Evolutionary conservation across 2,888 invertebrate genomes (phyloP).

Genomic region (Pyrrhia umbra): DNA sequence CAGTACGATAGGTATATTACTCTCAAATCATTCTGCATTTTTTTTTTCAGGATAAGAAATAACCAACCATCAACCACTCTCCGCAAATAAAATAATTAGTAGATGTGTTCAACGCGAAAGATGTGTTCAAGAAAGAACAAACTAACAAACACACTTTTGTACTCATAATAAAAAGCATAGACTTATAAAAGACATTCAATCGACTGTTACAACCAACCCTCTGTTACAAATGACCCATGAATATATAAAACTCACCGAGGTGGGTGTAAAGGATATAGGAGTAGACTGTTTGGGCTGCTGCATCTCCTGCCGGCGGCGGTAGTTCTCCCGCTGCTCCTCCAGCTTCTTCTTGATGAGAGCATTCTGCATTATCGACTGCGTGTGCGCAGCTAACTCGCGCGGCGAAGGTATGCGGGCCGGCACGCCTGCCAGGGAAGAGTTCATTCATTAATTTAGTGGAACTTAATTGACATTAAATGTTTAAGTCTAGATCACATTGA

Average conservation of each 20-base stretch:
- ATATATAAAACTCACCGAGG: slow-evolving; percentile 90
- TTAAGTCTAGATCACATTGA: no score
- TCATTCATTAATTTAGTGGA: slow-evolving; percentile 61
- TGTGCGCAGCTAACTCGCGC: slow-evolving; percentile 95
- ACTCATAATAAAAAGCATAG: neutral
- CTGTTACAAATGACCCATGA: neutral
- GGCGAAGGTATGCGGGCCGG: slow-evolving; percentile 95
- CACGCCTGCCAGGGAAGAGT: slow-evolving; percentile 85
- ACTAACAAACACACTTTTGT: no score
- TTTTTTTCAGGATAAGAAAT: no score
- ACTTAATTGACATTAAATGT: neutral
- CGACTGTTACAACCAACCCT: neutral
- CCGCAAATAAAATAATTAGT: no score
- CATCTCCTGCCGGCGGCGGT: slow-evolving; percentile 93
- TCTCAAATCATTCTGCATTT: no score
- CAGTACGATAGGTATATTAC: no score
- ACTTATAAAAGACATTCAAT: no score
- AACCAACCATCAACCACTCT: no score
- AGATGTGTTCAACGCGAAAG: no score
- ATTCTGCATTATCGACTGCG: slow-evolving; percentile 96
- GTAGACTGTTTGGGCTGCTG: slow-evolving; percentile 82
- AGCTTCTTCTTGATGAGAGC: slow-evolving; percentile 97
- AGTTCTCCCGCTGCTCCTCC: slow-evolving; percentile 96
- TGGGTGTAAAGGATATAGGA: slow-evolving; percentile 97
- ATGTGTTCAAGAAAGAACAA: no score